These are phyloP conservation scores for Pipistrellus pipistrellus DNA, from an alignment of 2,797 vertebrate species.

Conservation along the genomic window DNA sequence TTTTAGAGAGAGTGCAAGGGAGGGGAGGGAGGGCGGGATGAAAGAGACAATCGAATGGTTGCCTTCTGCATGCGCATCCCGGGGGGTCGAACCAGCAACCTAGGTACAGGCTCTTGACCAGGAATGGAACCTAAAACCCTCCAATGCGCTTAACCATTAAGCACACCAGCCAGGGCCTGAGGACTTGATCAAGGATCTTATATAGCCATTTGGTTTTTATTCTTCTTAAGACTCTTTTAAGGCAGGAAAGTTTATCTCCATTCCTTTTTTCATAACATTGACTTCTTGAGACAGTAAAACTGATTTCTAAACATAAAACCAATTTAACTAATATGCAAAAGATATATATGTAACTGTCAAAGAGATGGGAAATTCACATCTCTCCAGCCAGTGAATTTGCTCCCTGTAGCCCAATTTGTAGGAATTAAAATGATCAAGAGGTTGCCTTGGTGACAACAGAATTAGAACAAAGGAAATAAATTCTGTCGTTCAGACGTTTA, in stretches of 20 bases:
- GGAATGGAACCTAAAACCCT: too few relatives aligned
- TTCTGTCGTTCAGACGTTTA: background rate
- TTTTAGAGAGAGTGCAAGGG: too few relatives aligned
- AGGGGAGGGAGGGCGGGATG: too few relatives aligned
- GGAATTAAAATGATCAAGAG: conserved; percentile 50
- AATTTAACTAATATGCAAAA: conserved; percentile 2
- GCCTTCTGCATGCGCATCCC: too few relatives aligned
- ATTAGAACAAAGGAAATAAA: conserved; percentile 45
- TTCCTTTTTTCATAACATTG: background rate
- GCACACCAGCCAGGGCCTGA: too few relatives aligned
- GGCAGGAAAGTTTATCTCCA: background rate
- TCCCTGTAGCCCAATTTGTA: conserved; percentile 23
- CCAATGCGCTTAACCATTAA: too few relatives aligned
- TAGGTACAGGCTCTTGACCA: too few relatives aligned
- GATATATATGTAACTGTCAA: background rate
- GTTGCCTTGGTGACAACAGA: conserved; percentile 31
- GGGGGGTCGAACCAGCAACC: too few relatives aligned
- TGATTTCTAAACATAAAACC: conserved; percentile 54
- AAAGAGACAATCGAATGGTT: too few relatives aligned
- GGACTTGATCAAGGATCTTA: background rate
- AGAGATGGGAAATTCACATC: background rate
- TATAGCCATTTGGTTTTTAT: background rate
- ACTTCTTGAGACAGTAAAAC: conserved; percentile 18
- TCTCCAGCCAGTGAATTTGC: conserved; percentile 11
- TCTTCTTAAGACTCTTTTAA: background rate